Evolutionary conservation across 92 coral and sea anemone species (phyloP).

Genomic region (Anthopleura xanthogrammica): DNA sequence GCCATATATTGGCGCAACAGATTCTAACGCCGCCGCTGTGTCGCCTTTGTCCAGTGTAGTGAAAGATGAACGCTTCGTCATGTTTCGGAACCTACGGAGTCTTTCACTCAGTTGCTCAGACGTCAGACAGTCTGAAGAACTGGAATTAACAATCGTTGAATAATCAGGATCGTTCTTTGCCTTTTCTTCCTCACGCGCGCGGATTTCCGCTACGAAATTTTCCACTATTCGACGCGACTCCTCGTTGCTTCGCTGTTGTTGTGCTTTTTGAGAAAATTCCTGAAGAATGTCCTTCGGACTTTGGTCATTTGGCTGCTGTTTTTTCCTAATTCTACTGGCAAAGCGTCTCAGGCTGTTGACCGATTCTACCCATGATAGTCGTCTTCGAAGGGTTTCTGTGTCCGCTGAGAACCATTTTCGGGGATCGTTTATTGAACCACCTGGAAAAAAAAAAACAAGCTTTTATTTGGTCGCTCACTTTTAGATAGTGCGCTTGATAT

Average conservation of each 20-base stretch:
- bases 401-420: constrained; percentile 87
- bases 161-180: constrained; percentile 6
- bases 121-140: constrained; percentile 20
- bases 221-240: constrained; percentile 64
- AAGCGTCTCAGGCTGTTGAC: constrained; percentile 54
- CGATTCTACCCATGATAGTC: constrained; percentile 65
- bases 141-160: not conserved
- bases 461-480: too few relatives aligned
- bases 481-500: too few relatives aligned
- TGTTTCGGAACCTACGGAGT: constrained; percentile 11
- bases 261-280: constrained; percentile 46
- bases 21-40: not conserved
- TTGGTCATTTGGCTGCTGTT: constrained; percentile 21
- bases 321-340: constrained; percentile 58
- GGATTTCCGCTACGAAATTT: constrained; percentile 56
- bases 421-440: constrained; percentile 51
- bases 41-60: constrained; percentile 8
- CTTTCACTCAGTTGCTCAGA: constrained; percentile 10
- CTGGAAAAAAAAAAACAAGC: not conserved
- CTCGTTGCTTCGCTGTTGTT: constrained; percentile 41
- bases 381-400: constrained; percentile 59
- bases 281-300: constrained; percentile 58
- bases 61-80: constrained; percentile 24
- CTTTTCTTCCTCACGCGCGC: constrained; percentile 15
- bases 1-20: not conserved